Evolutionary conservation across 2,797 vertebrate species (phyloP), one percentile per base, ranked within the genome.

Genomic region (Astyanax mexicanus): DNA sequence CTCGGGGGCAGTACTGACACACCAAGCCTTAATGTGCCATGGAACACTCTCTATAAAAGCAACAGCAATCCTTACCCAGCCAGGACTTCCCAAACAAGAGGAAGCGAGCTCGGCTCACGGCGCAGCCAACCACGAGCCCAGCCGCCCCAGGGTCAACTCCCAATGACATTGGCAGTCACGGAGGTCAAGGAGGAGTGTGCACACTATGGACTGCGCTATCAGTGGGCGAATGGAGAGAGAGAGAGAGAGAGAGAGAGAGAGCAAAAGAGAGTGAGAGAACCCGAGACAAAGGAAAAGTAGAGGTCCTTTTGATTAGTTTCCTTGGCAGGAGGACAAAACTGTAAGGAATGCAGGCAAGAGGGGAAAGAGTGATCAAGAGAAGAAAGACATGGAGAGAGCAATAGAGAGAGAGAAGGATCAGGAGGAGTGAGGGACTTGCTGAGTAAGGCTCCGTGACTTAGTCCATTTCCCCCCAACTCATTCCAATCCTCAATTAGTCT

Each of bases 281-380:
- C 25, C 66, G 10, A 75, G 19, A 69, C 74, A 75, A 57, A 78
- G 77, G 70, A 79, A 69, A 78, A 78, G 75, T 78, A 88, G 83
- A 81, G 86, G 85, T 81, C 85, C 77, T 82, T 95, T 94, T 94
- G 93, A 95, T 94, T 95, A 81, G 87, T 92, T 95, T 94, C 92
- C 91, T 95, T 96, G 95, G 95, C 95, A 93, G 90, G 85, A 89
- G 86, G 87, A 94, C 95, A 96, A 97, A 94, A 96, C 93, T 91
- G 92, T 89, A 84, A 85, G 92, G 95, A 97, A 96, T 96, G 94
- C 77, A 88, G 91, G 74, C 82, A 83, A 89, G 92, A 93, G 89
- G 93, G 91, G 91, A 93, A 90, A 90, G 88, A 91, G 88, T 89
- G 89, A 92, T 90, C 86, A 87, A 78, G 68, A 80, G 83, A 55